phyloP scores from a whole-genome alignment of 1,140 invertebrate genomes.

The Phymorhynchus buccinoides region DNA sequence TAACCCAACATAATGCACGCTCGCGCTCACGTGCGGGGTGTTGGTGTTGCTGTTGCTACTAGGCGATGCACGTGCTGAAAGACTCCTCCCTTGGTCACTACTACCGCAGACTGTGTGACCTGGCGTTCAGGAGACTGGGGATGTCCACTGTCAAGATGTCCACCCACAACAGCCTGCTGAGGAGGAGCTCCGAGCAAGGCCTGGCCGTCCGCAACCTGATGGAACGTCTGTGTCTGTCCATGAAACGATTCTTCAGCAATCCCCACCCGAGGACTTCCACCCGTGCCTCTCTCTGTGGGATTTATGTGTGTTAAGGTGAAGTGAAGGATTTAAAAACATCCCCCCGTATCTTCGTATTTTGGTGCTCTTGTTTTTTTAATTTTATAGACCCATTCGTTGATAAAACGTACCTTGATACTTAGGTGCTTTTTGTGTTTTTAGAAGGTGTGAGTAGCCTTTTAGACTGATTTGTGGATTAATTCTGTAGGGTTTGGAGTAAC shows the following conservation, averaged over 20 bases:
- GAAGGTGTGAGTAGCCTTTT: no score
- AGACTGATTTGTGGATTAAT: no score
- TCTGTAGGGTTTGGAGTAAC: no score
- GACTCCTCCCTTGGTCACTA: no score
- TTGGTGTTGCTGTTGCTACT: no score
- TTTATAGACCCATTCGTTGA: no score
- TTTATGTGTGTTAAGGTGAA: not conserved
- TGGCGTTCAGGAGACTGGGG: not conserved
- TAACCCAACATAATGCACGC: not conserved
- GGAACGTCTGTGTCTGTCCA: not conserved
- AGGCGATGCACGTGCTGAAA: slow-evolving; percentile 11
- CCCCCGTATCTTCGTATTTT: no score
- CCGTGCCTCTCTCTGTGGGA: not conserved
- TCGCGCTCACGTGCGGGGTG: not conserved
- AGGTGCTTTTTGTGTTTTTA: no score
- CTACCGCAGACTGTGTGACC: not conserved
- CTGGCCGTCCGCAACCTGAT: not conserved
- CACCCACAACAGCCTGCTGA: not conserved
- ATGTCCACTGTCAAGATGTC: not conserved
- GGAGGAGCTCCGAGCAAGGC: slow-evolving; percentile 15
- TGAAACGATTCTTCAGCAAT: slow-evolving; percentile 27
- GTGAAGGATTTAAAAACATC: no score
- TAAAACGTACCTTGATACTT: no score
- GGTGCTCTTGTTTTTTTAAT: no score
- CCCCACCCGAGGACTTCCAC: slow-evolving; percentile 4